Conservation (phyloP, 2,888 invertebrate genomes). For the Chloromyia formosa region DNA sequence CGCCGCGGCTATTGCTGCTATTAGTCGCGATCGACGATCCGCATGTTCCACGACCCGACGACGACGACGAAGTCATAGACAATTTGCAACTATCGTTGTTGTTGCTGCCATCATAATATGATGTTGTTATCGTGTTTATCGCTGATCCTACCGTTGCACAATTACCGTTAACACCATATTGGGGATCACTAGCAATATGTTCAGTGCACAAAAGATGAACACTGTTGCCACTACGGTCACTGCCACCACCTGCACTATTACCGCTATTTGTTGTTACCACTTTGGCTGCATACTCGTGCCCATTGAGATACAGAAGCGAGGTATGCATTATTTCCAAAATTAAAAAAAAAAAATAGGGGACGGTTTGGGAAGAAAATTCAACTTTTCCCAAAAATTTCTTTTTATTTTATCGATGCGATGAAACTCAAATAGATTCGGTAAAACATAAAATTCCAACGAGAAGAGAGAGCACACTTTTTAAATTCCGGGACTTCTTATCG, state of each 20-base stretch:
- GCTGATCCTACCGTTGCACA: not conserved
- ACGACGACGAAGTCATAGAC: no score
- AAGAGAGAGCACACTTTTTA: no score
- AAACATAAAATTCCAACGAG: no score
- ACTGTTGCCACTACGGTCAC: conserved; percentile 27
- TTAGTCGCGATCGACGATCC: not conserved
- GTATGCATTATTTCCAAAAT: conserved; percentile 22
- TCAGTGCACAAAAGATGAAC: conserved; percentile 39
- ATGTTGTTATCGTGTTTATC: not conserved
- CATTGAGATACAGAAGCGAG: conserved; percentile 23
- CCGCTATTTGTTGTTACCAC: conserved; percentile 21
- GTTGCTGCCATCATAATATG: conserved; percentile 1
- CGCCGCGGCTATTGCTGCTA: not conserved
- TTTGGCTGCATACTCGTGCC: conserved; percentile 31
- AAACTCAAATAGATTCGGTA: no score
- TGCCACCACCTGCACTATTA: not conserved
- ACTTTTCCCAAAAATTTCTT: no score
- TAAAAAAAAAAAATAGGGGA: no score
- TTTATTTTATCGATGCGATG: no score
- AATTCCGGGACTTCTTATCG: no score
- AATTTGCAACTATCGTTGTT: not conserved
- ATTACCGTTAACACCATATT: conserved; percentile 27
- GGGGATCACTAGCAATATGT: conserved; percentile 36
- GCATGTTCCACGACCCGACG: not conserved
- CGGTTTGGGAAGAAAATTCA: no score